Evolutionary conservation across 2,888 invertebrate species (phyloP).

Genomic region (Synanthedon formicaeformis): DNA sequence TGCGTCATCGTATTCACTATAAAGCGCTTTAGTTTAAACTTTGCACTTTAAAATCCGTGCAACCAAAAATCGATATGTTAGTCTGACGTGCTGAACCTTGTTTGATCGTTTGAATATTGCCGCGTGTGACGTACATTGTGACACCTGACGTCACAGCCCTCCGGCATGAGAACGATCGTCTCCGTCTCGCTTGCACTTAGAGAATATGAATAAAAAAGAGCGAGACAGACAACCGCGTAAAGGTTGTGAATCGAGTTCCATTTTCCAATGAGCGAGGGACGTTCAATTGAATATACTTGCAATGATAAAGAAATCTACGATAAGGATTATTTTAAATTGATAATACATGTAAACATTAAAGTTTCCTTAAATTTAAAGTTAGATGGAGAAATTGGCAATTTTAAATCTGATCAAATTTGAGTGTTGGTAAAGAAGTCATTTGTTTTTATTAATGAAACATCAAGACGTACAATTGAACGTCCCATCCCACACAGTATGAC

Average conservation of each 20-base stretch:
- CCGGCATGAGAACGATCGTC: background rate
- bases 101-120: conserved; percentile 58
- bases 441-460: conserved; percentile 55
- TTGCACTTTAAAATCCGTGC: conserved; percentile 6
- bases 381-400: too few species aligned
- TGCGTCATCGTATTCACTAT: background rate
- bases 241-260: conserved; percentile 60
- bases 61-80: conserved; percentile 45
- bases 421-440: background rate
- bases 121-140: conserved; percentile 61
- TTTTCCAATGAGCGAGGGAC: conserved; percentile 40
- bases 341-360: background rate
- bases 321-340: conserved; percentile 17
- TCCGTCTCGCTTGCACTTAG: background rate
- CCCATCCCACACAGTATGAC: conserved; percentile 46
- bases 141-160: conserved; percentile 45
- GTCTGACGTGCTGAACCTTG: conserved; percentile 41
- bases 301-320: conserved; percentile 48
- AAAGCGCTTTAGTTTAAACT: background rate
- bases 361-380: too few species aligned
- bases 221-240: conserved; percentile 39
- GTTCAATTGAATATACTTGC: conserved; percentile 37
- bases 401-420: too few species aligned
- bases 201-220: conserved; percentile 32
- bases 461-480: conserved; percentile 36